A percentile compares a stretch with the other conserved stretches of the same genome.
Conservation (phyloP, 1,140 invertebrate species). For the Pygmarrhopalites habei region DNA sequence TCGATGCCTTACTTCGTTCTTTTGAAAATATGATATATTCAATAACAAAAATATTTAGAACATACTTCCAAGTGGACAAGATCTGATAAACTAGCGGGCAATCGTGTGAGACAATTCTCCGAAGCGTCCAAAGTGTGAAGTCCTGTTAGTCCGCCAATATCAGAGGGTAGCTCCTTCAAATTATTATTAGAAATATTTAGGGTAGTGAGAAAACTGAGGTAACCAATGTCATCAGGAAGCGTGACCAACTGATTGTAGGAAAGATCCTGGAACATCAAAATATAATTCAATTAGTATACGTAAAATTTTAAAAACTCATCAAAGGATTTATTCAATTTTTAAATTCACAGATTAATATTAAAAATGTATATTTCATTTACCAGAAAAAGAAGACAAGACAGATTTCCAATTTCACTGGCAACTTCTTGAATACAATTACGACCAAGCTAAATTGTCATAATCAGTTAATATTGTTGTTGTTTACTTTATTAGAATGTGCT, state of each 20-base stretch:
- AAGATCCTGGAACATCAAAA: slow-evolving; percentile 50
- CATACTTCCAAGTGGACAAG: slow-evolving; percentile 68
- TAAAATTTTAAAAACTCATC: neutral
- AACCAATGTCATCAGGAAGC: slow-evolving; percentile 53
- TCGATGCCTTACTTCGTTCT: too few species aligned
- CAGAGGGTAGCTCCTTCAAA: slow-evolving; percentile 19
- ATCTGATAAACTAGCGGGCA: slow-evolving; percentile 67
- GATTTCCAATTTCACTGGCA: slow-evolving; percentile 42
- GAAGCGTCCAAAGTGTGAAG: slow-evolving; percentile 53
- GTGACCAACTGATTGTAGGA: slow-evolving; percentile 53
- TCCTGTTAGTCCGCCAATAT: slow-evolving; percentile 40
- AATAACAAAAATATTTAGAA: too few species aligned
- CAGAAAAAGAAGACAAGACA: slow-evolving; percentile 46
- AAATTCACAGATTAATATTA: slow-evolving; percentile 24
- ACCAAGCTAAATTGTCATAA: too few species aligned
- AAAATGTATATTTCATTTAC: slow-evolving; percentile 40
- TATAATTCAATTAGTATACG: neutral
- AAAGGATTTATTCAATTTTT: neutral
- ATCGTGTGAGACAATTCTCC: slow-evolving; percentile 51
- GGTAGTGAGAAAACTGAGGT: slow-evolving; percentile 50
- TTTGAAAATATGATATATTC: too few species aligned
- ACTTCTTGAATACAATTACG: slow-evolving; percentile 46
- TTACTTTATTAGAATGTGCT: too few species aligned
- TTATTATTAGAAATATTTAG: slow-evolving; percentile 55
- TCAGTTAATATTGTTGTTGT: too few species aligned